Evolutionary conservation across 2,888 invertebrate genomes (phyloP).

Genomic region (Gastrophysa polygoni): DNA sequence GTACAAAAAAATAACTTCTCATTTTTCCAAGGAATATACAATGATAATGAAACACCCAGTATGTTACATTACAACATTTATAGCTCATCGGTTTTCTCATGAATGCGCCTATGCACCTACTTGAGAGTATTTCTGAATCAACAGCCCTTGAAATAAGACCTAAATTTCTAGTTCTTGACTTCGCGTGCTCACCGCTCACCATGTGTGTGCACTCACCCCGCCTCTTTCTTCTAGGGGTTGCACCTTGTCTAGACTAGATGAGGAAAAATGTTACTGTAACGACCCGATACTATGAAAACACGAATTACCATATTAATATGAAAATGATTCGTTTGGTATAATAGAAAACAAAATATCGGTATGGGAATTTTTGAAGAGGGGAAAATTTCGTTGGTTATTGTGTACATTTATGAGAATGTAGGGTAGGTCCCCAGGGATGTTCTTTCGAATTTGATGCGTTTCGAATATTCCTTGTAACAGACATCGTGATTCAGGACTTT

Average conservation of each 20-base stretch:
- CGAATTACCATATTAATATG: slow-evolving; percentile 46
- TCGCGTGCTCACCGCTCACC: background rate
- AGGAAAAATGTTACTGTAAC: slow-evolving; percentile 21
- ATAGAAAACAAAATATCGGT: slow-evolving; percentile 37
- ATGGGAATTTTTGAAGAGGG: slow-evolving; percentile 19
- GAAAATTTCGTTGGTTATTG: slow-evolving; percentile 24
- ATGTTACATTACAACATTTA: background rate
- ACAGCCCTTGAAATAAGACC: background rate
- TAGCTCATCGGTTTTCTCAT: too few relatives aligned
- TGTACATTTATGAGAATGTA: slow-evolving; percentile 22
- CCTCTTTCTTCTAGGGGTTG: slow-evolving; percentile 1
- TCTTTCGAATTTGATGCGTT: slow-evolving; percentile 1
- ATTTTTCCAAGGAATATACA: too few relatives aligned
- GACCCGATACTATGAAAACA: slow-evolving; percentile 28
- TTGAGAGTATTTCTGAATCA: background rate
- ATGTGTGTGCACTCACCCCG: too few relatives aligned
- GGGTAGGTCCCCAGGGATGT: slow-evolving; percentile 8
- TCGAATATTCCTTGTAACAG: slow-evolving; percentile 9
- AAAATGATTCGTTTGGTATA: slow-evolving; percentile 41
- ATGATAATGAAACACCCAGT: too few relatives aligned
- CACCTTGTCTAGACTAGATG: slow-evolving; percentile 26
- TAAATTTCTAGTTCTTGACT: background rate
- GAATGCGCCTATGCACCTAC: background rate
- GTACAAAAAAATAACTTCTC: too few relatives aligned
- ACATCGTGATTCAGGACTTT: background rate